These are phyloP conservation scores for Sapajus apella DNA, from an alignment of 2,113 vertebrate species.

Conservation along the genomic window DNA sequence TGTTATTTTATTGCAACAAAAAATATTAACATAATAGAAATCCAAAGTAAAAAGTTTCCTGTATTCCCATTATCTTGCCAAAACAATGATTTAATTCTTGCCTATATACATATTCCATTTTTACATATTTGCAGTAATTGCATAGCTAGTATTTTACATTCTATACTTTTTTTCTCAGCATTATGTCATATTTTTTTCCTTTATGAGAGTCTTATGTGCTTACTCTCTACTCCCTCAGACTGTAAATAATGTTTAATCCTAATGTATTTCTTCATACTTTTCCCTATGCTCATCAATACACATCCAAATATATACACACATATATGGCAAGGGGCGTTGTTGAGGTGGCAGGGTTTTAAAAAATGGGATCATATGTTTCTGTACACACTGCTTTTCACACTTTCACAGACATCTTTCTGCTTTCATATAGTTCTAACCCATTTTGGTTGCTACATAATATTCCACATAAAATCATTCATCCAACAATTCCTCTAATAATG, in stretches of 20 bases:
- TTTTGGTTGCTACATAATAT: not conserved
- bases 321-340: not conserved
- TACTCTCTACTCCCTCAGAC: not conserved
- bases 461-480: not conserved
- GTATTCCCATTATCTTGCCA: not conserved
- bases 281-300: not conserved
- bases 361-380: not conserved
- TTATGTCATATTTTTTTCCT: not conserved
- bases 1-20: not conserved
- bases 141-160: not conserved
- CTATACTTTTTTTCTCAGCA: not conserved
- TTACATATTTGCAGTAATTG: not conserved
- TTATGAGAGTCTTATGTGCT: not conserved
- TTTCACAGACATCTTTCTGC: not conserved
- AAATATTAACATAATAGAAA: not conserved
- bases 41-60: not conserved
- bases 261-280: not conserved
- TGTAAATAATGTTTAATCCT: not conserved
- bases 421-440: not conserved
- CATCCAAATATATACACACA: not conserved
- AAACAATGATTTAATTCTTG: not conserved
- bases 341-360: not conserved
- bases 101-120: not conserved
- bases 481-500: not conserved
- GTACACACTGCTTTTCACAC: not conserved